Conservation (phyloP, 2,113 vertebrate species). For the Cygnus atratus region DNA sequence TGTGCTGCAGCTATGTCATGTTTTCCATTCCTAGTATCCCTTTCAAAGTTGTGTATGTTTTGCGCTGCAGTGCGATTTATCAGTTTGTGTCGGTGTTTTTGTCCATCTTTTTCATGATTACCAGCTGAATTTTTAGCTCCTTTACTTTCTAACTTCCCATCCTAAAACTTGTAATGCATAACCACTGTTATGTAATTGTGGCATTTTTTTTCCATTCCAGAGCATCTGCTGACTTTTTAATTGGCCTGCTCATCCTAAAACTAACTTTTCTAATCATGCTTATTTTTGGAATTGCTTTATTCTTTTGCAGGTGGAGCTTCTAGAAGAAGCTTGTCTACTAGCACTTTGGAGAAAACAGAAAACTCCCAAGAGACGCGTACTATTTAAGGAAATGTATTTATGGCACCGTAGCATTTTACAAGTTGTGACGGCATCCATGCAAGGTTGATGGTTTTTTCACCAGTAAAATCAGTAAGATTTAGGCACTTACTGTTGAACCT, state of each 20-base stretch:
- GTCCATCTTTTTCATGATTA: not conserved
- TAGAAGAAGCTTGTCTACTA: constrained; percentile 34
- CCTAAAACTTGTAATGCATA: not conserved
- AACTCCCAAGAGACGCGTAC: not conserved
- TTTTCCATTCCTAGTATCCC: not conserved
- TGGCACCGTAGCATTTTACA: not conserved
- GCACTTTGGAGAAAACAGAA: constrained; percentile 49
- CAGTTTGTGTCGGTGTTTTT: not conserved
- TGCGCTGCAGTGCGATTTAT: not conserved
- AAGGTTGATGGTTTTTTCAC: not conserved
- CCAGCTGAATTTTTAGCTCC: not conserved
- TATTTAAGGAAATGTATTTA: constrained; percentile 41
- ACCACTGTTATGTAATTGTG: not conserved
- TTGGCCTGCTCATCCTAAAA: not conserved
- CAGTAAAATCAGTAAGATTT: not conserved
- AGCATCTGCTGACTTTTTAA: not conserved
- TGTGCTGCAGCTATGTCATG: not conserved
- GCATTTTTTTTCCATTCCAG: not conserved
- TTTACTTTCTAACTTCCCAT: not conserved
- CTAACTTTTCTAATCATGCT: not conserved
- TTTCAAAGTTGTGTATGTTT: not conserved
- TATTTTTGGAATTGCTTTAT: constrained; percentile 12
- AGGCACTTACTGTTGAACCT: not conserved
- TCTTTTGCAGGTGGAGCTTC: constrained; percentile 63
- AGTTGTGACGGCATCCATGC: not conserved